phyloP scores from a whole-genome alignment of 2,113 vertebrate genomes.

The Calyptomena viridis region DNA sequence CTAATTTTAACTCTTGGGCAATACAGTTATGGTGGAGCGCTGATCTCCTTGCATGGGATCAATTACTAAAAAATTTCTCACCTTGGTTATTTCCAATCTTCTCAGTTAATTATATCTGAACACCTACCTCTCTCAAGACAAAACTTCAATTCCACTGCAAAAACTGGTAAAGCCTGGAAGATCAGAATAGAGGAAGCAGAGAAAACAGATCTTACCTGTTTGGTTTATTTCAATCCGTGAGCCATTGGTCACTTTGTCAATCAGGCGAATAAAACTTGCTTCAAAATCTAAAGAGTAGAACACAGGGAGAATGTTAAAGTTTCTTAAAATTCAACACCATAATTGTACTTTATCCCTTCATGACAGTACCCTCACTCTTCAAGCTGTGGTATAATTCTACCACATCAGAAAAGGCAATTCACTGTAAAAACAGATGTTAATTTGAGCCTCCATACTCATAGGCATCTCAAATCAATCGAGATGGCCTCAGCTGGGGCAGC shows the following conservation, averaged over 20 bases:
- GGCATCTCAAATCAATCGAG: neutral
- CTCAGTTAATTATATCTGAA: neutral
- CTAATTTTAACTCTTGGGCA: neutral
- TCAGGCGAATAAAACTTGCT: conserved; percentile 92
- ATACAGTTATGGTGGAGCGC: rapidly evolving
- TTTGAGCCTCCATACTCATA: neutral
- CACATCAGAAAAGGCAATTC: neutral
- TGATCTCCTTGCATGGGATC: neutral
- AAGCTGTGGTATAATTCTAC: neutral
- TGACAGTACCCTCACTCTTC: neutral
- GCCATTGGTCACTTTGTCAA: conserved; percentile 97
- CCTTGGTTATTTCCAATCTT: neutral
- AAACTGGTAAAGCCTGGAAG: neutral
- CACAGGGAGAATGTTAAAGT: neutral
- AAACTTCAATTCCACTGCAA: neutral
- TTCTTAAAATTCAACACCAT: neutral
- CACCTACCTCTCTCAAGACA: neutral
- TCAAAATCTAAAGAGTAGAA: conserved; percentile 85
- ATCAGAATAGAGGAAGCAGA: neutral
- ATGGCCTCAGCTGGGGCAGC: neutral
- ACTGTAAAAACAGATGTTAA: neutral
- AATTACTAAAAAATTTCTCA: neutral
- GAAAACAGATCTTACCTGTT: conserved; percentile 80
- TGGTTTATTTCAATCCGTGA: conserved; percentile 96
- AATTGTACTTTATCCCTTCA: neutral